Evolutionary conservation across 2,113 vertebrate genomes (phyloP), one percentile per base, ranked within the genome.

Genomic region (Maccullochella peelii): DNA sequence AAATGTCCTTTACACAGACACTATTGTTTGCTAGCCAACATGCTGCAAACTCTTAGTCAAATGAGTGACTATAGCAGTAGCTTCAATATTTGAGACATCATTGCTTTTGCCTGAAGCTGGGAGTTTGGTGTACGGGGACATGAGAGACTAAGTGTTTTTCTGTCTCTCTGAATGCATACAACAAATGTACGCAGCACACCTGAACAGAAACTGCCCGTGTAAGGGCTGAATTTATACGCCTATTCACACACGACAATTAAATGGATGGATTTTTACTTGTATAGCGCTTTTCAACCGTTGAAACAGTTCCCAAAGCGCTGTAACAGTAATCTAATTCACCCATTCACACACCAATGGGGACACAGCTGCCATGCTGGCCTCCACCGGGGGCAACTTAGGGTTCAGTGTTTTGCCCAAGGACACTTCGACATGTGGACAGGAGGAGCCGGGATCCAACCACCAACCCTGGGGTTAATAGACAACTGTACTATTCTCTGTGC

Each of bases 221-320:
- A 27, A 44, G 21, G 36, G 30, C n/a, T 67, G 77, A 33, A 33
- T 33, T 33, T 33, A 33, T 33, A 33, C 3, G 3, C 33, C 33
- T 78, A 66, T 87, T 89, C 59, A 85, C 52, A 73, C 50, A 47
- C 21, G 78, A 73, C 57, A 76, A 54, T 38, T 25, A 71, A n/a
- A n/a, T n/a, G n/a, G n/a, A n/a, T n/a, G n/a, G n/a, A n/a, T n/a
- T n/a, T n/a, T n/a, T n/a, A n/a, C n/a, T n/a, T n/a, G n/a, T n/a
- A n/a, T n/a, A n/a, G n/a, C n/a, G n/a, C n/a, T n/a, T n/a, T n/a
- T n/a, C n/a, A n/a, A n/a, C n/a, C n/a, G n/a, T n/a, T n/a, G n/a
- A n/a, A n/a, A n/a, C n/a, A n/a, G n/a, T n/a, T n/a, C n/a, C n/a
- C n/a, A n/a, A n/a, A n/a, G n/a, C n/a, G n/a, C n/a, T n/a, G n/a